phyloP scores from a whole-genome alignment of 2,888 invertebrate genomes.

The Cordilura impudica region DNA sequence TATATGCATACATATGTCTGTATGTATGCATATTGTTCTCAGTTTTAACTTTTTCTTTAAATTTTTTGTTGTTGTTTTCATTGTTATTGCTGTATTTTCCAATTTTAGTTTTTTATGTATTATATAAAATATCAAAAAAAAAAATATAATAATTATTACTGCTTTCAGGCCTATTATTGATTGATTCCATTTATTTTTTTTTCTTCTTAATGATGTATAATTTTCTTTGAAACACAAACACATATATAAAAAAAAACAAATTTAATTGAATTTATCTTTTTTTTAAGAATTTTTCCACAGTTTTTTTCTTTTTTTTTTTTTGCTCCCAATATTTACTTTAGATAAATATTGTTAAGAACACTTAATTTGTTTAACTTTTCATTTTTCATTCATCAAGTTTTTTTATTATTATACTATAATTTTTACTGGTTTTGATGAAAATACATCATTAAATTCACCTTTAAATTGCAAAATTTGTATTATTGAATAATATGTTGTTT shows the following conservation, averaged over 20 bases:
- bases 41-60: background rate
- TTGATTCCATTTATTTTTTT: slow-evolving; percentile 44
- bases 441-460: background rate
- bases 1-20: background rate
- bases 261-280: background rate
- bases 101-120: background rate
- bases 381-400: background rate
- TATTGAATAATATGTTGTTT: background rate
- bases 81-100: background rate
- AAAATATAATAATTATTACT: slow-evolving; percentile 12
- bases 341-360: too few relatives aligned
- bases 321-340: background rate
- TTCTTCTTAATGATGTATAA: background rate
- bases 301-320: background rate
- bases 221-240: background rate
- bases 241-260: background rate
- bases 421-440: background rate
- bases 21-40: background rate
- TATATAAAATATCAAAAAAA: background rate
- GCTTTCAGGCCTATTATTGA: slow-evolving; percentile 56
- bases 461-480: background rate
- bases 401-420: background rate
- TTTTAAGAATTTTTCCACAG: background rate
- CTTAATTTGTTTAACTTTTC: background rate
- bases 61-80: background rate